Evolutionary conservation across 2,888 invertebrate genomes (phyloP).

Genomic region (Coelopa pilipes): DNA sequence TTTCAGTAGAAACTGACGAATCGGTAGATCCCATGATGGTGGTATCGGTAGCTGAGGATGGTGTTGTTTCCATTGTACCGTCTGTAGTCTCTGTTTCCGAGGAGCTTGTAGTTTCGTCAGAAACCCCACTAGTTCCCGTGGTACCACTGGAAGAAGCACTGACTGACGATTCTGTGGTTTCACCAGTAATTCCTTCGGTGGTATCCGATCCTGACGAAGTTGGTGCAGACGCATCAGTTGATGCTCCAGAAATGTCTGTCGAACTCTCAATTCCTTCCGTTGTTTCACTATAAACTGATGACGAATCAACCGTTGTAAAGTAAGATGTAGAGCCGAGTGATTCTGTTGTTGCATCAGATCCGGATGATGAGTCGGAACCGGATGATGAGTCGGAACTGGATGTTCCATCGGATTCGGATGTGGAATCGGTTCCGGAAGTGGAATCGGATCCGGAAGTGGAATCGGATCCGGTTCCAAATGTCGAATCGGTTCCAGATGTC

Average conservation of each 20-base stretch:
- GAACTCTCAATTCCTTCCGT: slow-evolving; percentile 34
- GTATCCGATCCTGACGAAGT: background rate
- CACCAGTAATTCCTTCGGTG: no score
- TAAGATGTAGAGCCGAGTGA: slow-evolving; percentile 18
- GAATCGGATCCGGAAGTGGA: no score
- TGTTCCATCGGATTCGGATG: no score
- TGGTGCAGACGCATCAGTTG: slow-evolving; percentile 17
- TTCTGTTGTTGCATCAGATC: background rate
- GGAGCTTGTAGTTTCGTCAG: slow-evolving; percentile 39
- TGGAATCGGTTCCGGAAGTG: no score
- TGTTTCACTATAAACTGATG: no score
- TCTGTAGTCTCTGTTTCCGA: slow-evolving; percentile 36
- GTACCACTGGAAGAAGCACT: no score
- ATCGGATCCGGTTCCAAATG: no score
- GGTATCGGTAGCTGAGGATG: slow-evolving; percentile 32
- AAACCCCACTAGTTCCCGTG: background rate
- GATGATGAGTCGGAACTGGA: no score
- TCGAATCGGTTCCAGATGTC: no score
- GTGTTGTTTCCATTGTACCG: slow-evolving; percentile 30
- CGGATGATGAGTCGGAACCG: slow-evolving; percentile 43
- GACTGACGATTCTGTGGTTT: no score
- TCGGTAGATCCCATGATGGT: slow-evolving; percentile 13
- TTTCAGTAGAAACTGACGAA: slow-evolving; percentile 25
- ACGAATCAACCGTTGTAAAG: slow-evolving; percentile 29
- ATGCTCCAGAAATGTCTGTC: background rate